Evolutionary conservation across 2,888 invertebrate genomes (phyloP), one percentile per base, ranked within the genome.

Genomic region (Conistra vaccinii): DNA sequence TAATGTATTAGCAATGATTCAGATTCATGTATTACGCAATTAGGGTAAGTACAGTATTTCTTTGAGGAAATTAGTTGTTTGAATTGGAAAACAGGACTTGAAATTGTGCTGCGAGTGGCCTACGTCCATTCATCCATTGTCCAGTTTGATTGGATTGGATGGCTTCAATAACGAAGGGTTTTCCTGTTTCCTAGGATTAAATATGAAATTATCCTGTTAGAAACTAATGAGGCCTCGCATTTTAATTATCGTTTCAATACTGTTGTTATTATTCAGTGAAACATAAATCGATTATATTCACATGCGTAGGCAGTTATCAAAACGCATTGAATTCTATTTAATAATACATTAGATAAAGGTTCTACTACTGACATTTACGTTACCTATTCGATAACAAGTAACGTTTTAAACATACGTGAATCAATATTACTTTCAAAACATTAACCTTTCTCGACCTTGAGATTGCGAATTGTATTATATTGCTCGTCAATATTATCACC

Each of bases 391-490:
- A 58, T 62, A 71, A 23, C 53, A 58, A 62, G 35, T 20, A 60
- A 60, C 35, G 23, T 71, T 83, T 72, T 23, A 42, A 29, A 55
- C 29, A 39, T 23, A 71, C 39, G 29, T 32, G 29, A 69, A 66
- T 69, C 32, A 73, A 67, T 53, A 78, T 48, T 53, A 55, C 39
- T 60, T 65, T 83, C 10, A 53, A 73, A 67, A 32, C 29, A 7
- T 60, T 77, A 51, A 57, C 67, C 68, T 80, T 60, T n/a, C 5
- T 45, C 17, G 51, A 65, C 84, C 65, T 81, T 84, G 70, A 76
- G 58, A 10, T 23, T 42, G 20, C 20, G 23, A 57, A 73, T 60
- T 12, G 3, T 63, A 42, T 68, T 26, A 55, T 23, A 48, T 42
- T 66, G 68, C 55, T 75, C 53, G 20, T 55, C 20, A 57, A 65